phyloP scores from a whole-genome alignment of 2,797 vertebrate species.

The Poecilia velifera region DNA sequence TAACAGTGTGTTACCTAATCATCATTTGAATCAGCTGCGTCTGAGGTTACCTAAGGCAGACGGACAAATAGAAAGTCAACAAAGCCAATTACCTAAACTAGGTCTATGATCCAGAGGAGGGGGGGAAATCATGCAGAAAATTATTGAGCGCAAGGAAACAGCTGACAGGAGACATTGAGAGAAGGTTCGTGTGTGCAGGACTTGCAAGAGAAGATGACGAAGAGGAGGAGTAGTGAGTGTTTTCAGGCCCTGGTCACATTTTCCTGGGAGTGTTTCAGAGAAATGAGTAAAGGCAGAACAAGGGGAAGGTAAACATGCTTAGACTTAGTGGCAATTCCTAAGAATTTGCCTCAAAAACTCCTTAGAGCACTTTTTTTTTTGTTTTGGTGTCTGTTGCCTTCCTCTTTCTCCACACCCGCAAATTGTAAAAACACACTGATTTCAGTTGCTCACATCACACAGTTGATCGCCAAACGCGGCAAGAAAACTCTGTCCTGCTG shows the following conservation, averaged over 20 bases:
- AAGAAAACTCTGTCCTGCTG: constrained; percentile 9
- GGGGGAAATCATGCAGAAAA: constrained; percentile 1
- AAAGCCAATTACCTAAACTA: neutral
- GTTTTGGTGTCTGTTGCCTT: neutral
- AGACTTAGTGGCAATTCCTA: constrained; percentile 10
- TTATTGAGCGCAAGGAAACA: neutral
- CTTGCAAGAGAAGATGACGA: neutral
- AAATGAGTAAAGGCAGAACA: constrained; percentile 5
- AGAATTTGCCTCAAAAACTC: neutral
- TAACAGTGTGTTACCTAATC: neutral
- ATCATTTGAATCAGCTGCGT: neutral
- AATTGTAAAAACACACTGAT: neutral
- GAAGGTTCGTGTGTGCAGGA: neutral
- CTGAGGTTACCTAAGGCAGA: constrained; percentile 1
- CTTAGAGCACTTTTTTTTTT: neutral
- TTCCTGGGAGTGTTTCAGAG: constrained; percentile 18
- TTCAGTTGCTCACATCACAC: constrained; percentile 2
- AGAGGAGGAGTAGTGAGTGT: neutral
- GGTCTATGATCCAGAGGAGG: neutral
- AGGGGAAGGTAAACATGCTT: constrained; percentile 8
- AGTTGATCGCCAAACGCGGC: constrained; percentile 22
- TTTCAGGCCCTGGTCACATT: neutral
- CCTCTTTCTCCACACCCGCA: no score
- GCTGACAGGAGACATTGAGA: constrained; percentile 7
- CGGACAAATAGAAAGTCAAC: neutral